Conservation (phyloP, 2,113 vertebrate species). For the Chloroceryle aenea region DNA sequence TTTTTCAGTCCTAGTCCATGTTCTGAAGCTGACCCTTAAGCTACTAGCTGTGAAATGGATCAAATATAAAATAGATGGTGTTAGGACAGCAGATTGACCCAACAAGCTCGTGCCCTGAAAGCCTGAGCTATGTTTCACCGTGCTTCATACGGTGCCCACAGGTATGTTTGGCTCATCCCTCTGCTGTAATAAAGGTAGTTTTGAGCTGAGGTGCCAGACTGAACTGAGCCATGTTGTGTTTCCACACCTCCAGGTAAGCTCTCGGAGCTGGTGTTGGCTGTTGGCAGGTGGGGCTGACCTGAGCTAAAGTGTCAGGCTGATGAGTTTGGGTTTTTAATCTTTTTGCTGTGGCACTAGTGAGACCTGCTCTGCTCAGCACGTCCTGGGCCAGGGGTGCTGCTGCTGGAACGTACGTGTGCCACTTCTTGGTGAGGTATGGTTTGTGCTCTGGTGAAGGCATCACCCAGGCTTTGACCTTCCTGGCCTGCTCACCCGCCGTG, state of each 20-base stretch:
- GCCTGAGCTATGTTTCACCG: not conserved
- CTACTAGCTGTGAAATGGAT: not conserved
- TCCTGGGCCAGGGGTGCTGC: not conserved
- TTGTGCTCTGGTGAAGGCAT: not conserved
- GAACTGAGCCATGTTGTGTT: not conserved
- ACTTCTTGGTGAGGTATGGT: rapidly evolving
- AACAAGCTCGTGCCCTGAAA: not conserved
- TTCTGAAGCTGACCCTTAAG: not conserved
- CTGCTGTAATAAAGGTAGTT: not conserved
- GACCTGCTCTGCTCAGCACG: not conserved
- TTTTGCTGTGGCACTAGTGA: not conserved
- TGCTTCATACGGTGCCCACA: not conserved
- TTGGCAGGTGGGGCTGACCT: not conserved
- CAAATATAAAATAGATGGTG: not conserved
- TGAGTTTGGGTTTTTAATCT: not conserved
- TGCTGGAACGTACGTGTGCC: rapidly evolving
- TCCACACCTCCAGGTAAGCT: not conserved
- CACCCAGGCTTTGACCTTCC: not conserved
- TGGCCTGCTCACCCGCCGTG: not conserved
- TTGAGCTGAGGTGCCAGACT: not conserved
- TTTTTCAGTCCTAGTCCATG: not conserved
- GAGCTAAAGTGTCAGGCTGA: not conserved
- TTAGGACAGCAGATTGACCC: not conserved
- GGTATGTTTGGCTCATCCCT: not conserved
- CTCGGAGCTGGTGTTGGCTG: rapidly evolving